Evolutionary conservation across 2,113 vertebrate species (phyloP).

Genomic region (Chelonoidis abingdonii): DNA sequence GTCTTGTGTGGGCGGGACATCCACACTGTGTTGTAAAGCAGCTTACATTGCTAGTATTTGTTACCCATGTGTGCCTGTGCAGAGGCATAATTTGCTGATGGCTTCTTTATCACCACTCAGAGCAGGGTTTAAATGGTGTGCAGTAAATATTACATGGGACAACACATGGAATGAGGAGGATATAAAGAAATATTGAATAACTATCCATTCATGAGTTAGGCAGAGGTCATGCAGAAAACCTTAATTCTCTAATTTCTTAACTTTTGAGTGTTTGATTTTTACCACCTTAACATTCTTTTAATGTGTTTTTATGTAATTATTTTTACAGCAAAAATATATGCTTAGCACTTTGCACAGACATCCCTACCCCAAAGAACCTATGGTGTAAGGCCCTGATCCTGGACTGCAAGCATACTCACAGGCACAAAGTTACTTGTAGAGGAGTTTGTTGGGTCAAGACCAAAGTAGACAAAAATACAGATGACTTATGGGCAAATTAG

Average conservation of each 20-base stretch:
- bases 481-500: neutral
- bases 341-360: neutral
- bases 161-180: neutral
- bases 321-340: neutral
- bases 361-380: neutral
- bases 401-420: neutral
- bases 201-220: neutral
- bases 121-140: neutral
- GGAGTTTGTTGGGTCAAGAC: too few relatives aligned
- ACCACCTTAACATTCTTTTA: neutral
- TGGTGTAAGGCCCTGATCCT: neutral
- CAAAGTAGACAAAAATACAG: neutral
- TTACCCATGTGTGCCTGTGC: too few relatives aligned
- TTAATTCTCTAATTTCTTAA: neutral
- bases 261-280: neutral
- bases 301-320: neutral
- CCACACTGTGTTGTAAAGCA: too few relatives aligned
- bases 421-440: neutral
- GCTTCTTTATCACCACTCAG: neutral
- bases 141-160: neutral
- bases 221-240: neutral
- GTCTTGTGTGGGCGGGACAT: too few relatives aligned
- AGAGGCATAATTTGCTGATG: too few relatives aligned
- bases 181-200: neutral
- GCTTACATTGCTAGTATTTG: too few relatives aligned